Evolutionary conservation across 2,888 invertebrate species (phyloP), one percentile per base, ranked within the genome.

Genomic region (Ellobium chinense): DNA sequence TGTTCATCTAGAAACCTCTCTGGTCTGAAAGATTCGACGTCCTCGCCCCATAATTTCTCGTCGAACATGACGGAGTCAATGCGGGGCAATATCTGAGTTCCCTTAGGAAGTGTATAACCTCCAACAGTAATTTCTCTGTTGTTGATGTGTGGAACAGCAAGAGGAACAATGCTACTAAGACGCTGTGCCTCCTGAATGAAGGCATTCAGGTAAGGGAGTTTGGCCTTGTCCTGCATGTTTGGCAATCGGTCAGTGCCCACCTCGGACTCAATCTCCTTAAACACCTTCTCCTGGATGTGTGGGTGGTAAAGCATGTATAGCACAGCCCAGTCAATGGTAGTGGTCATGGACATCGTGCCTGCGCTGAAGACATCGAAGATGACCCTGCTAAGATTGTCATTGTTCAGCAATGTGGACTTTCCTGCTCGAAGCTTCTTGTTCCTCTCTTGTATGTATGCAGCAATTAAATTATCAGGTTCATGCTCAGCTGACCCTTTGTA

Each of bases 181-280:
- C 80, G 29, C 21, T 76, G 76, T 2, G 62, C 56, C 37, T 82
- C 82, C 58, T 66, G 1, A 24, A 80, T 66, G 76, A 72, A 31
- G 65, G 82, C 82, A 1, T 62, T 72, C 37, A 76, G 56, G 68
- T 72, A 82, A 2, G 69, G 62, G 7, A 82, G 69, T 9, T 60
- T 27, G 14, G 58, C 5, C 12, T 63, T 72, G 54, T 82, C 79
- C 0, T 60, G 36, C 14, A 80, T 46, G 4, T n/a, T 65, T 2
- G 80, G 79, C 5, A 21, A 12, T 29, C 79, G n/a, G 1, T 66
- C 72, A 9, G 36, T 60, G 9, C 82, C 82, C n/a, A 82, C 65
- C n/a, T 75, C 39, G 14, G 24, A 36, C 21, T 70, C 2, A 2
- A 82, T 60, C 24, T 80, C 82, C 65, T 82, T 14, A 18, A 37